These are phyloP conservation scores for Drosophila peninsularis DNA, from an alignment of 2,888 invertebrate species.

Conservation along the genomic window DNA sequence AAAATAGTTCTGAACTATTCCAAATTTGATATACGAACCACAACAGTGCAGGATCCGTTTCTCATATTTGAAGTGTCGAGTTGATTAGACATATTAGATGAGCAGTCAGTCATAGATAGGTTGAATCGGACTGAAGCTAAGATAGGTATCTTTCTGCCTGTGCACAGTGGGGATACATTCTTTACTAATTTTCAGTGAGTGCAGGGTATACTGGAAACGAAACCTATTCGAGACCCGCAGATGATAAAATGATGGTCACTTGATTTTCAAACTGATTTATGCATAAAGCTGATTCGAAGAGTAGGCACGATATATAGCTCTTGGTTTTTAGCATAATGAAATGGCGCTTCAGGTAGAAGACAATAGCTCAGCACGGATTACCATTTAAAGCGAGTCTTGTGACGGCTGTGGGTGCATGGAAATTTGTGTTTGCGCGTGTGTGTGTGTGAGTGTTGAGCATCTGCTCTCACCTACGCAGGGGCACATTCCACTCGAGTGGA, in stretches of 20 bases:
- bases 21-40: too few relatives aligned
- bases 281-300: conserved; percentile 19
- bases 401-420: conserved; percentile 23
- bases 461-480: conserved; percentile 43
- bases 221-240: conserved; percentile 47
- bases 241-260: conserved; percentile 66
- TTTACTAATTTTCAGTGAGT: not conserved
- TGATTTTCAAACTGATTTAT: conserved; percentile 71
- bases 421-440: too few relatives aligned
- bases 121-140: too few relatives aligned
- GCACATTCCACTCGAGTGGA: conserved; percentile 56
- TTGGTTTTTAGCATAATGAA: conserved; percentile 54
- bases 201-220: conserved; percentile 12
- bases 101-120: not conserved
- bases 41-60: too few relatives aligned
- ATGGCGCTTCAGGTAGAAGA: conserved; percentile 52
- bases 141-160: not conserved
- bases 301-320: conserved; percentile 13
- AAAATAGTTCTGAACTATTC: too few relatives aligned
- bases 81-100: too few relatives aligned
- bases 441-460: conserved; percentile 17
- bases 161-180: not conserved
- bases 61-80: too few relatives aligned
- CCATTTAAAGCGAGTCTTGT: conserved; percentile 32
- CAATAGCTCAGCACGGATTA: conserved; percentile 15